Conservation (phyloP, 2,797 vertebrate genomes). For the Myotis findleyi region DNA sequence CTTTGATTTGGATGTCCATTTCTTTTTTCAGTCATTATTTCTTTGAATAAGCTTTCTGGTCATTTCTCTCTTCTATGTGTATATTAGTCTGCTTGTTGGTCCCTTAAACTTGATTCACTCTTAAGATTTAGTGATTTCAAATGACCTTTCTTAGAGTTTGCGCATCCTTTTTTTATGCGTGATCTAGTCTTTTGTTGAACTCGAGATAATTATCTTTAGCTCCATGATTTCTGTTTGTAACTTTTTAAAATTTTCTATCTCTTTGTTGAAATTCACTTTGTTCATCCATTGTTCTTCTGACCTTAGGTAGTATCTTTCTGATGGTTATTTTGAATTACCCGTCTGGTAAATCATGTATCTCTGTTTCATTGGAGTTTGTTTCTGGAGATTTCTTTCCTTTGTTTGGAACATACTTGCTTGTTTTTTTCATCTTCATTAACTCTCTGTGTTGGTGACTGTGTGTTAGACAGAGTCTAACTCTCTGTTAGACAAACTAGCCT, state of each 20-base stretch:
- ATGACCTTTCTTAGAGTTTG: neutral
- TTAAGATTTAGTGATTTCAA: neutral
- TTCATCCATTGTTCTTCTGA: neutral
- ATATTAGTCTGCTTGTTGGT: neutral
- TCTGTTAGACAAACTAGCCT: neutral
- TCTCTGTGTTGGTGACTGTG: neutral
- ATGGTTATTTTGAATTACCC: constrained; percentile 12
- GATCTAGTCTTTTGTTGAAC: neutral
- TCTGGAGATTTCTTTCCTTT: neutral
- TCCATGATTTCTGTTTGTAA: neutral
- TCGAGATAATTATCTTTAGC: neutral
- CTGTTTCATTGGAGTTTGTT: neutral
- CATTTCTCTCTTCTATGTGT: neutral
- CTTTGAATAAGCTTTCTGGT: neutral
- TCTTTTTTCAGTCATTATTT: neutral
- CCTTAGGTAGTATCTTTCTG: neutral
- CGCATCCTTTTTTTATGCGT: neutral
- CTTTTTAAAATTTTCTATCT: neutral
- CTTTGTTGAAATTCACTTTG: neutral
- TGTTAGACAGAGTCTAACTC: neutral
- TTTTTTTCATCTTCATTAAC: neutral
- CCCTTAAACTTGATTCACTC: neutral
- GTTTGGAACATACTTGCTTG: neutral
- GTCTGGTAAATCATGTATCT: neutral
- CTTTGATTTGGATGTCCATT: neutral